Conservation (phyloP, 2,888 invertebrate species). For the Callyntrura sp. region DNA sequence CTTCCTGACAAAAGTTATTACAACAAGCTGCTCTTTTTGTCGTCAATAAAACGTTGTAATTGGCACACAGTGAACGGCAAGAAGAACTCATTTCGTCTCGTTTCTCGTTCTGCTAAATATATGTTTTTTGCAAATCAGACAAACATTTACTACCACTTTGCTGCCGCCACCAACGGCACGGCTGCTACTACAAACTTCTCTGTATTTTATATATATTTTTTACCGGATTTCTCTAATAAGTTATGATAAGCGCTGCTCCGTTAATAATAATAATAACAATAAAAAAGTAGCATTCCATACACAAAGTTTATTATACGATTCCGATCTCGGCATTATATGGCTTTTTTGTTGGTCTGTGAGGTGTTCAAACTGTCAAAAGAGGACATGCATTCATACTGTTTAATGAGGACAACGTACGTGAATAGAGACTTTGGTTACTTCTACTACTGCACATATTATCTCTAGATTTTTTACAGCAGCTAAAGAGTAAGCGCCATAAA, state of each 20-base stretch:
- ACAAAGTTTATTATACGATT: conserved; percentile 9
- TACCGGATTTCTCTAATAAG: conserved; percentile 44
- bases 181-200: conserved; percentile 7
- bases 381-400: conserved; percentile 64
- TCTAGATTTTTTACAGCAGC: conserved; percentile 14
- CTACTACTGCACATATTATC: conserved; percentile 15
- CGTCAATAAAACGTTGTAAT: conserved; percentile 54
- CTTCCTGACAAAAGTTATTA: conserved; percentile 55
- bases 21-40: conserved; percentile 38
- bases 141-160: conserved; percentile 22
- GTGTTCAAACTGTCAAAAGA: conserved; percentile 75
- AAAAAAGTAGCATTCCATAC: conserved; percentile 52
- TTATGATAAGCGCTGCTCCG: conserved; percentile 44
- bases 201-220: conserved; percentile 21
- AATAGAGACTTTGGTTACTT: conserved; percentile 11
- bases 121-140: conserved; percentile 34
- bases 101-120: conserved; percentile 27
- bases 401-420: conserved; percentile 60
- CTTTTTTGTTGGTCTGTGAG: conserved; percentile 58
- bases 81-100: conserved; percentile 14
- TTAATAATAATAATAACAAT: conserved; percentile 39
- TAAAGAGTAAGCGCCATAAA: conserved; percentile 62
- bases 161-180: neutral
- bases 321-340: conserved; percentile 6
- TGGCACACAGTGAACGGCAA: conserved; percentile 28